phyloP scores from a whole-genome alignment of 2,888 invertebrate genomes.

The Chaetoderma sp. region DNA sequence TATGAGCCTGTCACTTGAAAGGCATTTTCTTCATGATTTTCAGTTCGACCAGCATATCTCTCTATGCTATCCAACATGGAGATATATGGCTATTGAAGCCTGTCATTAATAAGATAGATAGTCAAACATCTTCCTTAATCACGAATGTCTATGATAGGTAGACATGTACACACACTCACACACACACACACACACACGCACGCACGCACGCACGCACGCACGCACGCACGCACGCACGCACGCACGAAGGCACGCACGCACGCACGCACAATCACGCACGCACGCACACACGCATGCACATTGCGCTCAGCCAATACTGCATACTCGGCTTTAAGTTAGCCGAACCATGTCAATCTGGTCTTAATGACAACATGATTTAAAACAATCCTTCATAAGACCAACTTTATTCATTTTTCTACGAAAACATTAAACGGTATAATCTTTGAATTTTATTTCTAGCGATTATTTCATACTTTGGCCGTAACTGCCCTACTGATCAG shows the following conservation, averaged over 20 bases:
- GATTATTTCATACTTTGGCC: no score
- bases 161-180: conserved; percentile 13
- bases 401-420: no score
- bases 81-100: conserved; percentile 5
- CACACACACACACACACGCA: conserved; percentile 11
- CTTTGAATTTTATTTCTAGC: no score
- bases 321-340: neutral
- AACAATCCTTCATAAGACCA: no score
- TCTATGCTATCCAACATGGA: conserved; percentile 4
- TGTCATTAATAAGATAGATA: conserved; percentile 5
- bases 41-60: conserved; percentile 5
- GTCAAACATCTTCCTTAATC: conserved; percentile 1
- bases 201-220: conserved; percentile 5
- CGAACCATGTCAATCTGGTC: neutral
- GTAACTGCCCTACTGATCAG: no score
- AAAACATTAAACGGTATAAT: no score
- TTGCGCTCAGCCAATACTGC: neutral
- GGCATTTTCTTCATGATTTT: conserved; percentile 6
- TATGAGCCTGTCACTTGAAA: neutral
- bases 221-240: conserved; percentile 13
- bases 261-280: no score
- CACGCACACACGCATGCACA: neutral
- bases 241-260: no score
- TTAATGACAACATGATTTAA: no score
- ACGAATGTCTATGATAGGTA: neutral